These are phyloP conservation scores for Mesoclemmys tuberculata DNA, from an alignment of 2,113 vertebrate genomes.

Conservation along the genomic window DNA sequence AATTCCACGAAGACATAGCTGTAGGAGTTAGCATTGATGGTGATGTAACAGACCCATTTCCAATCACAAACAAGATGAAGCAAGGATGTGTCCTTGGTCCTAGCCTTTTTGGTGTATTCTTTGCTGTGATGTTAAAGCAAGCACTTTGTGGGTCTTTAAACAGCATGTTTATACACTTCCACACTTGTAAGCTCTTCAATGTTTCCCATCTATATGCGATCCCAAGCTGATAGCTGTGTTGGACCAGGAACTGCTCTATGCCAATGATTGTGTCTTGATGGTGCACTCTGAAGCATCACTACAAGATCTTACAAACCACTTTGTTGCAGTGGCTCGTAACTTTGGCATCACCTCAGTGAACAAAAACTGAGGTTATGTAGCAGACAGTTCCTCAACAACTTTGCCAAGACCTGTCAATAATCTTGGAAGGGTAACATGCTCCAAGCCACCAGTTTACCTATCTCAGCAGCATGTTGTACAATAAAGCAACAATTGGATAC, in stretches of 20 bases:
- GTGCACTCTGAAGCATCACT: not conserved
- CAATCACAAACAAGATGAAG: not conserved
- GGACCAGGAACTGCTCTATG: not conserved
- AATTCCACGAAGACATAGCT: not conserved
- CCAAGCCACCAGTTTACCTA: not conserved
- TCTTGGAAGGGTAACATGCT: not conserved
- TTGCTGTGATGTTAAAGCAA: not conserved
- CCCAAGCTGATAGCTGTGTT: not conserved
- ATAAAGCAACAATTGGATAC: not conserved
- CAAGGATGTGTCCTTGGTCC: not conserved
- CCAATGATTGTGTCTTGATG: not conserved
- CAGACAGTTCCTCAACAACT: not conserved
- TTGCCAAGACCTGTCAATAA: not conserved
- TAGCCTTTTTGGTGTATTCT: not conserved
- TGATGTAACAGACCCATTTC: not conserved
- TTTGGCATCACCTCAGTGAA: not conserved
- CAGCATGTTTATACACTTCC: not conserved
- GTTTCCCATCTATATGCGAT: not conserved
- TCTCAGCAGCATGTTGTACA: not conserved
- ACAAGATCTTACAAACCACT: not conserved
- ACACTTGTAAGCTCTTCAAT: not conserved
- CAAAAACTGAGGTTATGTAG: not conserved
- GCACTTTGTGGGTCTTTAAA: not conserved
- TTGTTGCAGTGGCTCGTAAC: not conserved
- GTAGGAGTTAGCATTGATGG: not conserved